Evolutionary conservation across 23 tunicate species (phyloP).

Genomic region (Oikopleura albicans): DNA sequence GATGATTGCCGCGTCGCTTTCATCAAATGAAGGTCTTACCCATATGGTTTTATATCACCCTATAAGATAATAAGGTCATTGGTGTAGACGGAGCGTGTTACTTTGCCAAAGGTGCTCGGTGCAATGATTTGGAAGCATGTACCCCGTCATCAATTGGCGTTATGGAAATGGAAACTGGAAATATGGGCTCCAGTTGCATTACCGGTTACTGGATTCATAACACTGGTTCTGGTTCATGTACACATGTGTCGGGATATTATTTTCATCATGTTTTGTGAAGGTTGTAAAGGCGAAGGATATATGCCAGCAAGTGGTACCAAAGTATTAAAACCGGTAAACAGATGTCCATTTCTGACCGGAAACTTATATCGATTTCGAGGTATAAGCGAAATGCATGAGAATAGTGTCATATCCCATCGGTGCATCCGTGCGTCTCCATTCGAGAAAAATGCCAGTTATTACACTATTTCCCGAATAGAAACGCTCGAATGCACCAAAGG

Average conservation of each 20-base stretch:
- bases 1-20: no score
- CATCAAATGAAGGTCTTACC: no score
- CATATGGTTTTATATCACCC: no score
- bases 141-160: neutral
- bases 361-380: no score
- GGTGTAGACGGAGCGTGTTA: neutral
- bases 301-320: neutral
- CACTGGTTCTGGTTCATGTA: neutral
- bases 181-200: neutral
- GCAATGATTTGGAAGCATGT: neutral
- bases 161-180: neutral
- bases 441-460: no score
- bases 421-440: no score
- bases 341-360: neutral
- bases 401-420: no score
- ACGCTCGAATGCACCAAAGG: no score
- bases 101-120: neutral
- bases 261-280: neutral
- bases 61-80: neutral
- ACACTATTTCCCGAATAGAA: no score
- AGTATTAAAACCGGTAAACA: neutral
- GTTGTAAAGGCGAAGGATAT: neutral
- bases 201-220: neutral
- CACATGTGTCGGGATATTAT: neutral
- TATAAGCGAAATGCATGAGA: no score